A percentile compares a stretch with the other conserved stretches of the same genome.
Conservation (phyloP, 1,140 invertebrate genomes). For the Drosophila pruinosa region DNA sequence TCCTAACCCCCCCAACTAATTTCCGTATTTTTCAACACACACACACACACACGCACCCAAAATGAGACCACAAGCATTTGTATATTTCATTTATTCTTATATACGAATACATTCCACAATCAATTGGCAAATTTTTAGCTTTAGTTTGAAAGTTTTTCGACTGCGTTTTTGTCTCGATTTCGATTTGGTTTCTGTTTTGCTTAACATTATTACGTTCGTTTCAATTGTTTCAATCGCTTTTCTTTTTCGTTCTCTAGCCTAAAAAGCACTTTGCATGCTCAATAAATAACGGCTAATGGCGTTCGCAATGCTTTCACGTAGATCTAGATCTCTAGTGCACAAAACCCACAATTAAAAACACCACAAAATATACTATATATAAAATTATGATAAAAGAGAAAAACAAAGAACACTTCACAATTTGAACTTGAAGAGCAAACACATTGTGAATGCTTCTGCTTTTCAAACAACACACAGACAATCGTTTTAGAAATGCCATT, state of each 20-base stretch:
- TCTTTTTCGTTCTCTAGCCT: conserved; percentile 34
- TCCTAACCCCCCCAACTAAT: conserved; percentile 19
- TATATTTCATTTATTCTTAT: conserved; percentile 12
- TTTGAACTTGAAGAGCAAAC: conserved; percentile 21
- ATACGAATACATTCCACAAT: conserved; percentile 1
- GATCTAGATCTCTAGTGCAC: conserved; percentile 33
- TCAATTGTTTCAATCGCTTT: conserved; percentile 11
- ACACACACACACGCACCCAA: conserved; percentile 2
- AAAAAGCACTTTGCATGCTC: conserved; percentile 69
- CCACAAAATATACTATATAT: not conserved
- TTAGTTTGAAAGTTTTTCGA: conserved; percentile 15
- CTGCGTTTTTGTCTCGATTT: conserved; percentile 16
- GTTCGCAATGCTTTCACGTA: conserved; percentile 49
- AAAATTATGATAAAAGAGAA: not conserved
- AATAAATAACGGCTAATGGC: conserved; percentile 44
- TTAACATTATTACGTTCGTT: conserved; percentile 1
- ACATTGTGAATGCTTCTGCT: conserved; percentile 2
- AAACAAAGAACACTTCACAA: conserved; percentile 25
- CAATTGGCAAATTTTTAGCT: conserved; percentile 34
- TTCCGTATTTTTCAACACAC: conserved; percentile 14
- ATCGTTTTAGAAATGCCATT: conserved; percentile 15
- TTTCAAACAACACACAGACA: not conserved
- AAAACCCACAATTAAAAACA: conserved; percentile 31
- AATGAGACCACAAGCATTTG: conserved; percentile 20
- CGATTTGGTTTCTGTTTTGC: conserved; percentile 19